Percentiles rank a stretch among this genome's conserved stretches.
phyloP scores from a whole-genome alignment of 2,113 vertebrate species.

The Vidua macroura region DNA sequence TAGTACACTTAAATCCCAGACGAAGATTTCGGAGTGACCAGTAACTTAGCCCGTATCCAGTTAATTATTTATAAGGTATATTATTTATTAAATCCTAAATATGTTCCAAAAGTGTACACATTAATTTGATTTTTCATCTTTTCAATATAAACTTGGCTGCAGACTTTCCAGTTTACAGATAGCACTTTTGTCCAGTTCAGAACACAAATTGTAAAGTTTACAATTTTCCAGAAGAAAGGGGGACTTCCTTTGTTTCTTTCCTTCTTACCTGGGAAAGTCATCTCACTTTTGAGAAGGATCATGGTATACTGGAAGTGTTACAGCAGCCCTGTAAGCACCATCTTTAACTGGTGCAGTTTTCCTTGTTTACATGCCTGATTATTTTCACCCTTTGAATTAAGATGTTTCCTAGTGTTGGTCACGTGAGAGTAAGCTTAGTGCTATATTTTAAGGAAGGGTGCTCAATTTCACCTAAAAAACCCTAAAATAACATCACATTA shows the following conservation, averaged over 20 bases:
- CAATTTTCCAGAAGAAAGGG: not conserved
- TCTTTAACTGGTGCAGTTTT: slow-evolving; percentile 39
- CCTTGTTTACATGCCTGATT: slow-evolving; percentile 10
- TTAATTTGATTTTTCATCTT: not conserved
- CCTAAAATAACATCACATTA: not conserved
- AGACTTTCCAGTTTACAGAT: not conserved
- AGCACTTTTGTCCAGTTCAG: not conserved
- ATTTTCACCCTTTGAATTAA: slow-evolving; percentile 62
- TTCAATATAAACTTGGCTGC: not conserved
- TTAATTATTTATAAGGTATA: not conserved
- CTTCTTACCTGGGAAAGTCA: slow-evolving; percentile 2
- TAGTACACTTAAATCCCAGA: not conserved
- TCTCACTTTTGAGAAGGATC: not conserved
- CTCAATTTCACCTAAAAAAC: slow-evolving; percentile 44
- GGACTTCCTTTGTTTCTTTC: not conserved
- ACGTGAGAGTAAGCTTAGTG: slow-evolving; percentile 47
- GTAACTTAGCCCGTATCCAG: not conserved
- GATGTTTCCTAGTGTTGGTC: slow-evolving; percentile 54
- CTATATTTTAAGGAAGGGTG: slow-evolving; percentile 74
- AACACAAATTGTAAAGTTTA: not conserved
- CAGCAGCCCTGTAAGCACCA: slow-evolving; percentile 37
- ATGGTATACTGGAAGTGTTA: not conserved
- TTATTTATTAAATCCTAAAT: not conserved
- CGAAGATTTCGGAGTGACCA: not conserved
- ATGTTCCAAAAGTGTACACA: not conserved